Conservation (phyloP, 2,797 vertebrate species). For the Myoxocephalus aenaeus region DNA sequence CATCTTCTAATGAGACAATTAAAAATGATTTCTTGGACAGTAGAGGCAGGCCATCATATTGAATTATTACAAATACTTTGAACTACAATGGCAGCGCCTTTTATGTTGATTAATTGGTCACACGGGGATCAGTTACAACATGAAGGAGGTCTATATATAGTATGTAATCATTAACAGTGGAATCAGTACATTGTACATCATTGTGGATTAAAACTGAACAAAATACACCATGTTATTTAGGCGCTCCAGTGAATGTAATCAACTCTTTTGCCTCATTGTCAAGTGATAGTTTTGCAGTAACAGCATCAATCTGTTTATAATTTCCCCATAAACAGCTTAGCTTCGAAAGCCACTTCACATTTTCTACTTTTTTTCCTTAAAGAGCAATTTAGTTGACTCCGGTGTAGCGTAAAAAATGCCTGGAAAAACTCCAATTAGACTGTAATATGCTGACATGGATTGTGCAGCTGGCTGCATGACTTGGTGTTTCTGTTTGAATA, state of each 20-base stretch:
- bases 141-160: conserved; percentile 68
- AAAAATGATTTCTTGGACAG: conserved; percentile 80
- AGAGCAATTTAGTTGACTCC: conserved; percentile 36
- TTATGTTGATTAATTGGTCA: conserved; percentile 82
- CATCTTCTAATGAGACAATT: conserved; percentile 81
- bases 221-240: conserved; percentile 35
- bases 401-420: background rate
- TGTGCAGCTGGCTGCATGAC: conserved; percentile 44
- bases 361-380: conserved; percentile 9
- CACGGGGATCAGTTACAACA: conserved; percentile 72
- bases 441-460: conserved; percentile 38
- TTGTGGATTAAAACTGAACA: conserved; percentile 43
- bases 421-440: conserved; percentile 41
- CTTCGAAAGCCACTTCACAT: conserved; percentile 40
- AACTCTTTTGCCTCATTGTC: conserved; percentile 21
- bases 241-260: conserved; percentile 25
- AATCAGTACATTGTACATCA: conserved; percentile 51
- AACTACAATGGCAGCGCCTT: conserved; percentile 66
- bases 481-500: conserved; percentile 51
- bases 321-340: conserved; percentile 28
- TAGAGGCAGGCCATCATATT: conserved; percentile 68
- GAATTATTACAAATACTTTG: conserved; percentile 78
- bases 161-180: conserved; percentile 61
- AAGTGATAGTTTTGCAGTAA: conserved; percentile 7
- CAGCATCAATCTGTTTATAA: conserved; percentile 40